These are phyloP conservation scores for Enteromius fasciolatus DNA, from an alignment of 2,797 vertebrate genomes.

Conservation along the genomic window DNA sequence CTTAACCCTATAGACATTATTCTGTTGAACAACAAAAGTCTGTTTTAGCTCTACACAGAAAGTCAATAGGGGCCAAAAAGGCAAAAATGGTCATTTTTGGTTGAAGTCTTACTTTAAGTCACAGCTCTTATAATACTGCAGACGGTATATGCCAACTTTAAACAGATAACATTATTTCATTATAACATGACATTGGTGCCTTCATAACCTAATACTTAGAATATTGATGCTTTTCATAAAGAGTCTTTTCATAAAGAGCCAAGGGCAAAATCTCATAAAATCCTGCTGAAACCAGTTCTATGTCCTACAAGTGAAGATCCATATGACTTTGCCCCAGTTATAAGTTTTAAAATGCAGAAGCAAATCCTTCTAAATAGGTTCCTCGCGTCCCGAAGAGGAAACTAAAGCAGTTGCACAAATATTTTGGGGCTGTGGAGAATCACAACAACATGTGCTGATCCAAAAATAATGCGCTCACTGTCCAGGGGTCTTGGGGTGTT, in stretches of 20 bases:
- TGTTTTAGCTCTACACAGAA: background rate
- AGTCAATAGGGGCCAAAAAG: background rate
- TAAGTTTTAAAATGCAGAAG: slow-evolving; percentile 33
- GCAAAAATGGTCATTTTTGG: background rate
- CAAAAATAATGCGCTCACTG: slow-evolving; percentile 13
- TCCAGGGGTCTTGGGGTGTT: background rate
- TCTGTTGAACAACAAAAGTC: background rate
- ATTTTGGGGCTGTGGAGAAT: slow-evolving; percentile 13
- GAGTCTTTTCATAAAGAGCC: background rate
- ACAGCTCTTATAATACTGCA: background rate
- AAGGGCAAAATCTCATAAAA: background rate
- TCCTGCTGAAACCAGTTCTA: slow-evolving; percentile 1
- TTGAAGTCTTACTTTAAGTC: background rate
- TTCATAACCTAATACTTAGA: background rate
- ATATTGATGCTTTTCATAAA: background rate
- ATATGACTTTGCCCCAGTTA: slow-evolving; percentile 27
- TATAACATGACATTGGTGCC: background rate
- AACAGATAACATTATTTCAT: background rate
- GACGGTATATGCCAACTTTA: background rate
- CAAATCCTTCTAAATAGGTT: slow-evolving; percentile 39
- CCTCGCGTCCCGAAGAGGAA: background rate
- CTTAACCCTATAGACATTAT: background rate
- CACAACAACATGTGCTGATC: slow-evolving; percentile 13
- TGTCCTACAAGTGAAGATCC: background rate
- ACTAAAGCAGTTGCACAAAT: slow-evolving; percentile 26